Evolutionary conservation across 1,140 invertebrate species (phyloP).

Genomic region (Ceratina australensis): DNA sequence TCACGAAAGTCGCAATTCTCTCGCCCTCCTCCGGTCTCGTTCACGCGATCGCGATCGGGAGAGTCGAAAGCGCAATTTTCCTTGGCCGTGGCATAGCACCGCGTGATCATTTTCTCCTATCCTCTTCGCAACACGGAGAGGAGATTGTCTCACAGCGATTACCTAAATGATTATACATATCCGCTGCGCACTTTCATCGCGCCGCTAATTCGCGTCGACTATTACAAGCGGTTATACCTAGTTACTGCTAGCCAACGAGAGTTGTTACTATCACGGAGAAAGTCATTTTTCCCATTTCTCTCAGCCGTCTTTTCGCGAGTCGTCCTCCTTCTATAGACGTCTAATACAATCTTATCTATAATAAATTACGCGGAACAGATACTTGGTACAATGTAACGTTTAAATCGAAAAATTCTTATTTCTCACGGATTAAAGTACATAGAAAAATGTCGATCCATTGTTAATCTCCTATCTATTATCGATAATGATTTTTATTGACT

Average conservation of each 20-base stretch:
- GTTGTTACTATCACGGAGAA: neutral
- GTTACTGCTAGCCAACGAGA: neutral
- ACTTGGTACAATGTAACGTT: no score
- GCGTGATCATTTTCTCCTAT: conserved; percentile 12
- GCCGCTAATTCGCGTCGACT: conserved; percentile 9
- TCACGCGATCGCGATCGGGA: neutral
- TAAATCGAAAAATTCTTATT: no score
- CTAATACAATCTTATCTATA: no score
- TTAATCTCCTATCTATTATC: no score
- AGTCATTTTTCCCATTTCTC: no score
- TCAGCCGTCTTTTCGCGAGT: no score
- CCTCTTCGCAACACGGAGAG: neutral
- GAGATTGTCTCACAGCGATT: conserved; percentile 30
- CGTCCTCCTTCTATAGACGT: no score
- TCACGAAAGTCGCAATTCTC: conserved; percentile 19
- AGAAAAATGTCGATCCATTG: no score
- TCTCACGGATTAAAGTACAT: no score
- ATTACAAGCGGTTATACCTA: conserved; percentile 18
- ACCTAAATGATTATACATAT: conserved; percentile 34
- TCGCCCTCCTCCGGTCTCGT: neutral
- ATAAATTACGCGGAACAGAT: no score
- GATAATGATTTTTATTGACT: no score
- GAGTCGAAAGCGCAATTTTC: conserved; percentile 24
- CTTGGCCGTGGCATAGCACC: conserved; percentile 19
- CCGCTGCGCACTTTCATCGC: conserved; percentile 31